A percentile compares a stretch with the other conserved stretches of the same genome.
Evolutionary conservation across 2,797 vertebrate genomes (phyloP).

Genomic region (Enteromius radiatus): DNA sequence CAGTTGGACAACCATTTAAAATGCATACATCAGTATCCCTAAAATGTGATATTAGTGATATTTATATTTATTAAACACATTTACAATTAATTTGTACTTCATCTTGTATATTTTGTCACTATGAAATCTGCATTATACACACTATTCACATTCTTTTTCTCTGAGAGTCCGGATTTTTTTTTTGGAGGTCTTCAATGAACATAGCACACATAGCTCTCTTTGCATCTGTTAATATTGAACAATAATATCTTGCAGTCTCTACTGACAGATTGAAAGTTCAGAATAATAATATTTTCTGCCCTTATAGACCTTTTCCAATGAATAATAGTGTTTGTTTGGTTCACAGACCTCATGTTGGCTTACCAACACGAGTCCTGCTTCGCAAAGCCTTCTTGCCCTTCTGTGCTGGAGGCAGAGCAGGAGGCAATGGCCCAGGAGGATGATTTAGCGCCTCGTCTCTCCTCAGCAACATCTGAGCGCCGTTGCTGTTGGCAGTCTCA

Average conservation of each 20-base stretch:
- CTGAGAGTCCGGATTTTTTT: background rate
- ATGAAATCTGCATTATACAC: background rate
- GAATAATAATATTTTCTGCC: background rate
- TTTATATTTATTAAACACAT: background rate
- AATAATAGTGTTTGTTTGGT: background rate
- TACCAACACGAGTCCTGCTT: conserved; percentile 37
- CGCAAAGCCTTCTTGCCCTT: conserved; percentile 40
- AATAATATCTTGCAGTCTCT: background rate
- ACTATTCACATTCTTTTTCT: background rate
- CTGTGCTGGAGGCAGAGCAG: conserved; percentile 27
- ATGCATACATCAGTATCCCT: background rate
- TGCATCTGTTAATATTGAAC: background rate
- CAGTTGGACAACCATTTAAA: background rate
- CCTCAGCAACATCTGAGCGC: conserved; percentile 25
- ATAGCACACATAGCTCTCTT: background rate
- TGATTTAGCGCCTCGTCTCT: background rate
- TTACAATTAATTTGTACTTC: background rate
- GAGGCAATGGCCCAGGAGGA: conserved; percentile 26
- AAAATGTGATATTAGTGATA: background rate
- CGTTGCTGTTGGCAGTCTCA: conserved; percentile 51
- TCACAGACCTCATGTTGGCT: background rate
- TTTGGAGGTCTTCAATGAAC: background rate
- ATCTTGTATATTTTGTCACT: background rate
- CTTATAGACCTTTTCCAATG: background rate
- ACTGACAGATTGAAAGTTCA: background rate